These are phyloP conservation scores for Lepilemur ruficaudatus DNA, from an alignment of 2,797 vertebrate genomes.

Conservation along the genomic window DNA sequence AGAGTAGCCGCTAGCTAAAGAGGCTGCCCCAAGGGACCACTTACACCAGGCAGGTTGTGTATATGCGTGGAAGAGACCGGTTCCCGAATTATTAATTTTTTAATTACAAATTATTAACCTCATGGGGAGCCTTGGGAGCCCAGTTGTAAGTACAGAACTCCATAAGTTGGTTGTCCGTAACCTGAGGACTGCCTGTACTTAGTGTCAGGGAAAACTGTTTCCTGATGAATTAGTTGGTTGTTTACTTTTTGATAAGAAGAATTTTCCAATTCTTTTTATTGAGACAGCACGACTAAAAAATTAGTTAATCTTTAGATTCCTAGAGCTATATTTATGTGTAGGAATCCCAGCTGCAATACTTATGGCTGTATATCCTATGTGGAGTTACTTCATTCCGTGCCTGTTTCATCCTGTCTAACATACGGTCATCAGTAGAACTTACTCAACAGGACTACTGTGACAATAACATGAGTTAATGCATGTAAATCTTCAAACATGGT, in stretches of 20 bases:
- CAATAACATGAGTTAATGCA: neutral
- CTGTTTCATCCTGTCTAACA: neutral
- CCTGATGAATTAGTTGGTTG: neutral
- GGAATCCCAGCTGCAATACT: neutral
- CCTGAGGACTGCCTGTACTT: neutral
- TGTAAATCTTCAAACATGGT: neutral
- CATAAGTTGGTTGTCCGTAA: neutral
- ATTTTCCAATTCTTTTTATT: neutral
- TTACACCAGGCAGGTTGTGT: neutral
- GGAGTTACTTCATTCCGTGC: neutral
- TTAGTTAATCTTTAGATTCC: neutral
- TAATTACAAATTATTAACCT: neutral
- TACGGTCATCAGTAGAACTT: neutral
- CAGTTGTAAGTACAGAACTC: neutral
- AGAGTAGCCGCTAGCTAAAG: neutral
- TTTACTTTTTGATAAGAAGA: neutral
- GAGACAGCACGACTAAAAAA: neutral
- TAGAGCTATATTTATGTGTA: neutral
- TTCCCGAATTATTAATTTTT: neutral
- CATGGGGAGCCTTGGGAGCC: neutral
- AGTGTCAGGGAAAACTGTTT: neutral
- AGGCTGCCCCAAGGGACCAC: neutral
- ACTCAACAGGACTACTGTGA: neutral
- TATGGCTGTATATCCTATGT: neutral
- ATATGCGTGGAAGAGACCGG: neutral